A percentile compares a stretch with the other conserved stretches of the same genome.
These are phyloP conservation scores for Plecturocebus donacophilus DNA, from an alignment of 2,113 vertebrate genomes.

Conservation along the genomic window DNA sequence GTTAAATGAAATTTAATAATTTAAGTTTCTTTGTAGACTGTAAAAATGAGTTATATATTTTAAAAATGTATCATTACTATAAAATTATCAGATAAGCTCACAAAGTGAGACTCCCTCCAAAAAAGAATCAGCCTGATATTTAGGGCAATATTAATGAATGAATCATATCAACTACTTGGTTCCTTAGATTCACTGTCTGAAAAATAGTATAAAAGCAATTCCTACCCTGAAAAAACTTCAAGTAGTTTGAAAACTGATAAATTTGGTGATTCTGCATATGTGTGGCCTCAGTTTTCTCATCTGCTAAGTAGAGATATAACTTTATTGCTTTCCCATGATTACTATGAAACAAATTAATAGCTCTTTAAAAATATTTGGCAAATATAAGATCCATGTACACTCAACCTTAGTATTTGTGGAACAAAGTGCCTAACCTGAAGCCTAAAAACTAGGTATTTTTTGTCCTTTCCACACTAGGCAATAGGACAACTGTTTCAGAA, in stretches of 20 bases:
- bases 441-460: not conserved
- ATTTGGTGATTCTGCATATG: not conserved
- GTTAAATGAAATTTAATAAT: conserved; percentile 12
- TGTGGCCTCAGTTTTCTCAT: conserved; percentile 5
- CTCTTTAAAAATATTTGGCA: not conserved
- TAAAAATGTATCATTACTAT: not conserved
- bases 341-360: conserved; percentile 54
- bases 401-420: conserved; percentile 20
- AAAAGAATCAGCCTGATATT: not conserved
- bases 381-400: not conserved
- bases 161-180: not conserved
- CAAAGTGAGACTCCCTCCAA: not conserved
- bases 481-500: conserved; percentile 29
- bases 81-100: conserved; percentile 27
- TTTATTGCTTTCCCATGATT: not conserved
- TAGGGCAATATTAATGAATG: not conserved
- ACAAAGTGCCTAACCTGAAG: conserved; percentile 7
- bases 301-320: not conserved
- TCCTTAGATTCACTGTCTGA: not conserved
- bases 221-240: not conserved
- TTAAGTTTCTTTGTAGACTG: conserved; percentile 2
- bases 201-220: not conserved
- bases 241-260: not conserved
- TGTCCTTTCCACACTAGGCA: not conserved
- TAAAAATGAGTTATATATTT: not conserved